These are phyloP conservation scores for Lonchura striata DNA, from an alignment of 2,113 vertebrate genomes.

Conservation along the genomic window DNA sequence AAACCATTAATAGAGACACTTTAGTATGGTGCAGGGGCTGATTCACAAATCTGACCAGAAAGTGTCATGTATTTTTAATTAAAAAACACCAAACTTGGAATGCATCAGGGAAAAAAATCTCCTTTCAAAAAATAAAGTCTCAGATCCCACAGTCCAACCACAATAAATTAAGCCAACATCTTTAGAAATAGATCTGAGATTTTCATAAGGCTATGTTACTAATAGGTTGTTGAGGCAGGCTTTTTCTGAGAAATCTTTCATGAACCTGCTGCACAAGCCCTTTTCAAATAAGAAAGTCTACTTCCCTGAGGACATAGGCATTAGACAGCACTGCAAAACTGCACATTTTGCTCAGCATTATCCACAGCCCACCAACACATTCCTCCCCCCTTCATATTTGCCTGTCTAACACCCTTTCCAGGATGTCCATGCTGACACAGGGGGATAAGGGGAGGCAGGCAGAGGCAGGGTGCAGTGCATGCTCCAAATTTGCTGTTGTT, in stretches of 20 bases:
- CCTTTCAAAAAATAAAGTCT: background rate
- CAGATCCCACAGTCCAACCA: background rate
- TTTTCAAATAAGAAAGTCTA: conserved; percentile 19
- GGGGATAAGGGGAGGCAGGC: background rate
- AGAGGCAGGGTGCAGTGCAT: background rate
- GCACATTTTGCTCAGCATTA: conserved; percentile 22
- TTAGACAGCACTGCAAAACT: conserved; percentile 38
- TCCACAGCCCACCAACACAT: background rate
- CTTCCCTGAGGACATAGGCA: conserved; percentile 14
- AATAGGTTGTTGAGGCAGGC: background rate
- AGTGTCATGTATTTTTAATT: background rate
- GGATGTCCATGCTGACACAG: background rate
- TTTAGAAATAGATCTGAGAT: conserved; percentile 11
- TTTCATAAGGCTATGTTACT: background rate
- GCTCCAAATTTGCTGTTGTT: background rate
- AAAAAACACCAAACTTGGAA: background rate
- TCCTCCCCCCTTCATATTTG: background rate
- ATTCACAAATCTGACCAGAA: background rate
- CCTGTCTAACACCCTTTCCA: background rate
- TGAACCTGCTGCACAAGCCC: conserved; percentile 23
- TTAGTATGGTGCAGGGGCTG: background rate
- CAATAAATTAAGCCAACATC: background rate
- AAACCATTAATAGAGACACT: background rate
- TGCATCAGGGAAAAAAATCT: background rate
- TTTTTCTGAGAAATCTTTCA: conserved; percentile 29